Base-by-base conservation (phyloP, 2,797 vertebrate genomes). In the Caiman crocodilus region DNA sequence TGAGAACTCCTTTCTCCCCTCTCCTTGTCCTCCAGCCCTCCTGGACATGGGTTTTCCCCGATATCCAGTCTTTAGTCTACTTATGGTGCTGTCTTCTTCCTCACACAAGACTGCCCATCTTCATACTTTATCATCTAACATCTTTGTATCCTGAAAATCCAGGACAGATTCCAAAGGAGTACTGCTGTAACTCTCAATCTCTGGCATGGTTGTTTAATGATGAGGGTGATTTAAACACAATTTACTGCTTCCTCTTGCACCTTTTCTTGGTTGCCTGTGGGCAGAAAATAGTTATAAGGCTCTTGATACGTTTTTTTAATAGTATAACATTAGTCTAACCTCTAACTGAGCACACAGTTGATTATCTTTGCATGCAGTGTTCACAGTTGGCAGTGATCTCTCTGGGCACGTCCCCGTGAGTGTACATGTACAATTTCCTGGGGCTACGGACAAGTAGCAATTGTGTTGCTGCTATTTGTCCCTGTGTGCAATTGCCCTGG, bases 41-140 rank as follows among this genome's bases (percentile, higher is more conserved):
- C 55, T 14, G 13, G 55, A 12, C 6, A 69, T 73, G 12, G 64
- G 32, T 30, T 67, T 67, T 30, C n/a, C n/a, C 20, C 32, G 26
- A 55, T 12, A 55, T 89, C 2, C 9, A 61, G 26, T 15, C 56
- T n/a, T 76, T 92, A 13, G 57, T 71, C 42, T 23, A 82, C 12
- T 26, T 0, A 1, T 0, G 2, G 7, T 73, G 50, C 59, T 30
- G n/a, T 65, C n/a, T 12, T 67, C 30, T 32, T 20, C 17, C n/a
- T 82, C 71, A 76, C 59, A n/a, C 11, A 78, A 90, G n/a, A 76
- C 8, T 79, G 23, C 61, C 59, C 78, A 50, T 28, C 17, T 84
- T 90, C 0, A 0, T 23, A 2, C 2, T 75, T 77, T 13, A 1
- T 92, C 61, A 69, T 80, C 69, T 30, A 28, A 90, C 87, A 65